Percentiles rank a stretch among this genome's conserved stretches.
These are phyloP conservation scores for Leguminivora glycinivorella DNA, from an alignment of 1,140 invertebrate genomes.

Conservation along the genomic window DNA sequence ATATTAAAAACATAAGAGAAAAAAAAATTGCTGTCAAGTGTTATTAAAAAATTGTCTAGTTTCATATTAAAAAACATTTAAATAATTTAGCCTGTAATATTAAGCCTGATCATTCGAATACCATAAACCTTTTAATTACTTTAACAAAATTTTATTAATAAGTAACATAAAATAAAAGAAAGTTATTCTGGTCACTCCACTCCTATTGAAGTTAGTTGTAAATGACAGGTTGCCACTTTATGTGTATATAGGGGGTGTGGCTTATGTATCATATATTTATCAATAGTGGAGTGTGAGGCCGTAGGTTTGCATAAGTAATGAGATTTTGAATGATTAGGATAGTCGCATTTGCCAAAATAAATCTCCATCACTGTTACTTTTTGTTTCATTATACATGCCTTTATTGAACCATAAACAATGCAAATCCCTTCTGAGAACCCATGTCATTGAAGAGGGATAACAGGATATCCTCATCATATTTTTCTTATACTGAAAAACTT, in stretches of 20 bases:
- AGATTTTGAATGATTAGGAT: conserved; percentile 69
- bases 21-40: too few relatives aligned
- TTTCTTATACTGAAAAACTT: too few relatives aligned
- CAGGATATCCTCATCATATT: too few relatives aligned
- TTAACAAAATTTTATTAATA: conserved; percentile 58
- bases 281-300: conserved; percentile 48
- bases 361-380: conserved; percentile 70
- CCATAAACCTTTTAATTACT: conserved; percentile 25
- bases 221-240: conserved; percentile 51
- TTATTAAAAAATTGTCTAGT: too few relatives aligned
- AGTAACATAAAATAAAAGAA: conserved; percentile 51
- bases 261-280: conserved; percentile 67
- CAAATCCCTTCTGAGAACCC: too few relatives aligned
- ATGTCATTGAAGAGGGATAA: too few relatives aligned
- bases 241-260: conserved; percentile 64
- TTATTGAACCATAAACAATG: too few relatives aligned
- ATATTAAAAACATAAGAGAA: too few relatives aligned
- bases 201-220: conserved; percentile 65
- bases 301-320: conserved; percentile 70
- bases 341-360: conserved; percentile 77
- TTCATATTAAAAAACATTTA: not conserved
- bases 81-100: not conserved
- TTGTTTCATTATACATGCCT: conserved; percentile 52
- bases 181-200: conserved; percentile 72
- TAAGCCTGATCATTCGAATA: not conserved